phyloP scores from a whole-genome alignment of 2,113 vertebrate species.

The Arothron firmamentum region DNA sequence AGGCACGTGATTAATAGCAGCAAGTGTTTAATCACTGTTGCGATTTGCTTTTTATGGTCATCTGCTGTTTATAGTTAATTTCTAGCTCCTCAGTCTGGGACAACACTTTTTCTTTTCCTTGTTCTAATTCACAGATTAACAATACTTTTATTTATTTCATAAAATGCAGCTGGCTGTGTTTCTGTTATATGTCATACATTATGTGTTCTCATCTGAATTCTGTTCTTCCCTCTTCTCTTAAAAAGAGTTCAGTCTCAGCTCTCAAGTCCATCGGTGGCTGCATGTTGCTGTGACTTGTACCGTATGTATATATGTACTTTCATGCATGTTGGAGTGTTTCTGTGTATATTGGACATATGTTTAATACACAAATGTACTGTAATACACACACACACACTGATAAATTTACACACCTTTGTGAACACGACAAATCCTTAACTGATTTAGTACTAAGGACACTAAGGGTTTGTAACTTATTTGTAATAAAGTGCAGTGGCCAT shows the following conservation, averaged over 20 bases:
- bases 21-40: no score
- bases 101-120: conserved; percentile 2
- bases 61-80: conserved; percentile 40
- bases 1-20: not conserved
- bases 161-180: conserved; percentile 30
- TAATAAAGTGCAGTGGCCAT: conserved; percentile 62
- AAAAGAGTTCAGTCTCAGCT: conserved; percentile 20
- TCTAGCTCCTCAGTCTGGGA: conserved; percentile 2
- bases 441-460: conserved; percentile 71
- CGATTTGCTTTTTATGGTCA: no score
- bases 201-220: conserved; percentile 14
- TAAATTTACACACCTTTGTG: conserved; percentile 48
- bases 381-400: conserved; percentile 73
- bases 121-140: conserved; percentile 1
- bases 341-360: conserved; percentile 34
- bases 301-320: conserved; percentile 64
- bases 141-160: conserved; percentile 2
- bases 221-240: no score
- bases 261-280: conserved; percentile 35
- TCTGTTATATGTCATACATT: conserved; percentile 56
- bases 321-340: conserved; percentile 45
- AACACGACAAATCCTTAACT: conserved; percentile 53
- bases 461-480: conserved; percentile 70
- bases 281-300: conserved; percentile 59
- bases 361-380: conserved; percentile 41